Evolutionary conservation across 2,797 vertebrate genomes (phyloP), one percentile per base, ranked within the genome.

Genomic region (Fistularia commersonii): DNA sequence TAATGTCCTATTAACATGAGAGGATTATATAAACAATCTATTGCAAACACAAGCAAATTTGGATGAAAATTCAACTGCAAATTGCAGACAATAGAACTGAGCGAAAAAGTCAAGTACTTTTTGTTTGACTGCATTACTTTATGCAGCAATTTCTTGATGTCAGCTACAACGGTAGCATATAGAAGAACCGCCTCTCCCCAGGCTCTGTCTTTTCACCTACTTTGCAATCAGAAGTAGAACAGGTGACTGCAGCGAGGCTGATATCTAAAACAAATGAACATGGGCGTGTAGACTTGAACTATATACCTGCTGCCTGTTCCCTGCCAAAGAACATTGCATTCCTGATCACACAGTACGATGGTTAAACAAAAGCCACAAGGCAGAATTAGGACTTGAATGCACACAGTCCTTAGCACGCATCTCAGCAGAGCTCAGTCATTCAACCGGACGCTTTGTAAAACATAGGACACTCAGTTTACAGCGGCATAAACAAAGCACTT

Each of bases 251-350:
- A 48, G 67, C 39, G 43, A 46, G 36, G 6, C 47, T 51, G 34
- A 53, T 82, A 80, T 69, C 72, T 65, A 45, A 66, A 72, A 69
- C 60, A 79, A 80, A 81, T 74, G 23, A 73, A 64, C 60, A 48
- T 67, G 70, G 78, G 73, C 40, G 73, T 69, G 67, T 63, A 54
- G 42, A 37, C 32, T 32, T 72, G 48, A 69, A 48, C 68, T 51
- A 46, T 58, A 64, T 47, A 60, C 23, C 23, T 23, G 23, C 23
- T 23, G 23, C 23, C 23, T 23, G 23, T 23, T 23, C 23, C 51
- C 60, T 48, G 42, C 44, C 45, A 6, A 44, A 52, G 51, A 55
- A 35, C 46, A 49, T 11, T 0, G 8, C 45, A 51, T 38, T 61
- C 45, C 53, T 42, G 69, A 54, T 45, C 45, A 44, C 62, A 64